A percentile compares a stretch with the other conserved stretches of the same genome.
Evolutionary conservation across 2,888 invertebrate species (phyloP).

Genomic region (Pristionchus japonicus): DNA sequence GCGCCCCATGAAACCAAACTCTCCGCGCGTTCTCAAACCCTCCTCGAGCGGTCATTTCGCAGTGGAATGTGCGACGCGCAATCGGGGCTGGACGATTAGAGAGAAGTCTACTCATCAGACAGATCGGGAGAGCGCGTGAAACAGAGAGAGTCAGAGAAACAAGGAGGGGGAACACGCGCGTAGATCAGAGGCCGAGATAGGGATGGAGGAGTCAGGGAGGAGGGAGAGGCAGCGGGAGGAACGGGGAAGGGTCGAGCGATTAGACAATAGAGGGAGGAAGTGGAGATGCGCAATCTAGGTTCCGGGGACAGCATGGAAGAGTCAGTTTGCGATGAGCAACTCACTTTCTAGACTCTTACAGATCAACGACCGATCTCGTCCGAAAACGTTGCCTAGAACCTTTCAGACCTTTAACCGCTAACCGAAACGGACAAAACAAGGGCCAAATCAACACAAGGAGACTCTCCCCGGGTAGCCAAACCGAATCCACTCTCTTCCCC

Average conservation of each 20-base stretch:
- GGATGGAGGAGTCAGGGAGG: background rate
- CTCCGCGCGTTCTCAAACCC: background rate
- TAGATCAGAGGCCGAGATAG: background rate
- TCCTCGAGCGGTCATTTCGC: background rate
- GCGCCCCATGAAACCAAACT: background rate
- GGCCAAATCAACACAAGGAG: background rate
- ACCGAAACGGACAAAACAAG: background rate
- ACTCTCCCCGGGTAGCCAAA: background rate
- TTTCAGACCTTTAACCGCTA: background rate
- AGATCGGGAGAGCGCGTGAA: too few species aligned
- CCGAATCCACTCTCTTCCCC: background rate
- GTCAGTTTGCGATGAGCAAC: background rate
- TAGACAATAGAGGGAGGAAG: background rate
- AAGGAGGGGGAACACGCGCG: too few species aligned
- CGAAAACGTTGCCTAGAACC: too few species aligned
- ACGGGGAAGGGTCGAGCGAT: background rate
- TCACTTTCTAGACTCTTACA: background rate
- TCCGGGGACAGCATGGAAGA: too few species aligned
- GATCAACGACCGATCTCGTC: background rate
- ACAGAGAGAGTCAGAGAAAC: too few species aligned
- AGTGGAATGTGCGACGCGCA: background rate
- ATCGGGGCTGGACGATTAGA: too few species aligned
- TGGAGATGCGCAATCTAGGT: background rate
- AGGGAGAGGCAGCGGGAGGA: background rate
- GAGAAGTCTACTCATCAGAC: too few species aligned